These are phyloP conservation scores for Bombus waltoni DNA, from an alignment of 1,140 invertebrate species.

Conservation along the genomic window DNA sequence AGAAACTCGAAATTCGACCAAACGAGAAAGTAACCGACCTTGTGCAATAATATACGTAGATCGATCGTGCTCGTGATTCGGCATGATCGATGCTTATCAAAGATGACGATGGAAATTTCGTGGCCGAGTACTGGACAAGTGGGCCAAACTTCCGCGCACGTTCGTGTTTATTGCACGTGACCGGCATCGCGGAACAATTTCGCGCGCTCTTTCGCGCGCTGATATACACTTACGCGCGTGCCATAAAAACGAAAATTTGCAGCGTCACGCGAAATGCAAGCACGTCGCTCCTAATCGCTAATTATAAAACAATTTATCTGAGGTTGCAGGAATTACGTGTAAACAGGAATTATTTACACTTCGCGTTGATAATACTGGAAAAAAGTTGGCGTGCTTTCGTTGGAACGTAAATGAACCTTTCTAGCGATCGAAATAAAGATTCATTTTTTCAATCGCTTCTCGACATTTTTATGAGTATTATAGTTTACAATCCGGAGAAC, in stretches of 20 bases:
- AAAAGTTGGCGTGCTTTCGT: background rate
- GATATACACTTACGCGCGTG: slow-evolving; percentile 8
- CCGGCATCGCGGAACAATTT: slow-evolving; percentile 24
- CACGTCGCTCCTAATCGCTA: background rate
- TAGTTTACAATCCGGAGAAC: background rate
- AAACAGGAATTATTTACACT: no score
- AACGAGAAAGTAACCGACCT: background rate
- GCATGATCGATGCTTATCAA: slow-evolving; percentile 18
- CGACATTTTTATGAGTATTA: background rate
- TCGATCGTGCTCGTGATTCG: background rate
- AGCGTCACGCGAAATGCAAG: background rate
- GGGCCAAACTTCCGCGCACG: slow-evolving; percentile 57
- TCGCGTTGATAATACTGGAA: no score
- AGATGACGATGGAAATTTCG: slow-evolving; percentile 27
- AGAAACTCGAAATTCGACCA: background rate
- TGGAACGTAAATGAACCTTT: background rate
- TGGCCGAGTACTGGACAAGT: slow-evolving; percentile 16
- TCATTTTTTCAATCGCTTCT: background rate
- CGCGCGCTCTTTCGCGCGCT: slow-evolving; percentile 29
- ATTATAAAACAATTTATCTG: background rate
- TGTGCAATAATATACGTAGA: background rate
- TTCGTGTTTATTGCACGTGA: slow-evolving; percentile 52
- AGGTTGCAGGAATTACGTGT: background rate
- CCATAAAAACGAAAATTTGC: slow-evolving; percentile 19
- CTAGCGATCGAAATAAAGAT: background rate